Evolutionary conservation across 2,888 invertebrate genomes (phyloP), one percentile per base, ranked within the genome.

Genomic region (Sabatieria punctata): DNA sequence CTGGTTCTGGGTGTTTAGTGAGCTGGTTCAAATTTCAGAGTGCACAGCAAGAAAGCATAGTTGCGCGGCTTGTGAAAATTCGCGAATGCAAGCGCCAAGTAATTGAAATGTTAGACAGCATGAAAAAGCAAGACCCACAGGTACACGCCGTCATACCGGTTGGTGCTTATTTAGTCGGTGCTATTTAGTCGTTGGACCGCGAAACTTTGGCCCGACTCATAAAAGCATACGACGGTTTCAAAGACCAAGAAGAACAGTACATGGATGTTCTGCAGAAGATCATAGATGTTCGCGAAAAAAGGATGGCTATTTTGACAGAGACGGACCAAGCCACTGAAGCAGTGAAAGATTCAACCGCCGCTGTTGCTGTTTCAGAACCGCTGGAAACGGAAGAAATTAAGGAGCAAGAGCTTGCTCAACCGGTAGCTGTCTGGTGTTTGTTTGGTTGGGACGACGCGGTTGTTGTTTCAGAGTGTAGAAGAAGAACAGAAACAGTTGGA

Each of bases 201-300:
- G 51, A 42, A 4, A 39, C 55, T 44, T 54, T 59, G 43, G 51
- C 40, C 15, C 49, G 56, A 25, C 46, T 60, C 19, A 40, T 59
- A 30, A 50, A 50, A 1, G 53, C 60, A 1, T 60, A 48, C 45
- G 58, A 60, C 43, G 48, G 46, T 15, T 51, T 60, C 41, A 52
- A 52, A 1, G 46, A 24, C 6, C 60, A 60, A 38, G 60, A 60
- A 38, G 52, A 53, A 3, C 57, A 60, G 40, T 60, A 61, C 44
- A 45, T 57, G 46, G 47, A 50, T 4, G 51, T 59, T 33, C 43
- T 60, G 47, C 52, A 54, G 39, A 53, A 48, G 21, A 56, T 59
- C 39, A 51, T 56, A 25, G 53, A 53, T 43, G 45, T 47, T 41
- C 38, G 27, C n/a, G 15, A 43, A 33, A 11, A 24, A 26, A 13